Evolutionary conservation across 2,888 invertebrate genomes (phyloP).

Genomic region (Coecobrya sp.): DNA sequence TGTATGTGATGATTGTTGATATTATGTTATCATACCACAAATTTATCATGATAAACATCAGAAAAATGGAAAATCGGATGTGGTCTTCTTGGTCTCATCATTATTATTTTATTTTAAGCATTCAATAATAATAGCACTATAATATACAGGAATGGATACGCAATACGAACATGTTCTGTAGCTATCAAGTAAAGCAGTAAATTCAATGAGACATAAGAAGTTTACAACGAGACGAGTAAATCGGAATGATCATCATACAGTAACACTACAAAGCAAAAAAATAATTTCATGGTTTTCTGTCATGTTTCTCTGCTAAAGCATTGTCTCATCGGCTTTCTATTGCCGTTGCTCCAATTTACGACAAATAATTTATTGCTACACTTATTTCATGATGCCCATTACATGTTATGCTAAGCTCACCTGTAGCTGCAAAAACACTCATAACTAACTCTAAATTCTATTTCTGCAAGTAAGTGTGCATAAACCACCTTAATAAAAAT

Average conservation of each 20-base stretch:
- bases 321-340: not conserved
- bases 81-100: conserved; percentile 75
- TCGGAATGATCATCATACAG: not conserved
- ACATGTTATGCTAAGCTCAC: not conserved
- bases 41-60: conserved; percentile 55
- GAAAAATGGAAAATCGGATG: conserved; percentile 76
- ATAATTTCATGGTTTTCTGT: conserved; percentile 59
- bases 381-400: not conserved
- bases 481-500: not conserved
- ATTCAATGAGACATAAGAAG: not conserved
- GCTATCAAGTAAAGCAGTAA: not conserved
- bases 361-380: not conserved
- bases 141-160: not conserved
- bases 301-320: conserved; percentile 14
- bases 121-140: not conserved
- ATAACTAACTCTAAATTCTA: not conserved
- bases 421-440: not conserved
- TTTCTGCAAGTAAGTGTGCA: not conserved
- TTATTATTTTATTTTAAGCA: conserved; percentile 54
- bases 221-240: conserved; percentile 7
- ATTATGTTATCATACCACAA: conserved; percentile 45
- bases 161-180: not conserved
- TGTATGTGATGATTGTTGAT: conserved; percentile 21
- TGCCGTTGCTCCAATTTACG: conserved; percentile 66
- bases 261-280: not conserved